Evolutionary conservation across 2,797 vertebrate species (phyloP).

Genomic region (Ptychadena robeensis): DNA sequence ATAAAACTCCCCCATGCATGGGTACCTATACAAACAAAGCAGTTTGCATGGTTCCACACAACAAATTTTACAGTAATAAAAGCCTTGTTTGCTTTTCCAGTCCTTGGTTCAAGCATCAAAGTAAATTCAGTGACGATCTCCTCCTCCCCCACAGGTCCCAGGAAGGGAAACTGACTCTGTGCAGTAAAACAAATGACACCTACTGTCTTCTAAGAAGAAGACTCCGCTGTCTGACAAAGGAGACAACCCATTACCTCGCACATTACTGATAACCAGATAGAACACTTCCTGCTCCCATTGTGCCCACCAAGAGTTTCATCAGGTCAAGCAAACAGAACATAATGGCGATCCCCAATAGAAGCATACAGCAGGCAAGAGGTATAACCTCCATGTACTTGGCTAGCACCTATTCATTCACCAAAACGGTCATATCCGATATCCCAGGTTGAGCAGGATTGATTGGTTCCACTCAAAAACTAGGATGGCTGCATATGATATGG

Average conservation of each 20-base stretch:
- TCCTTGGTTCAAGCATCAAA: not conserved
- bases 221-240: not conserved
- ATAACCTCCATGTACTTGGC: not conserved
- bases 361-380: not conserved
- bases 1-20: no score
- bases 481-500: no score
- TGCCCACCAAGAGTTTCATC: not conserved
- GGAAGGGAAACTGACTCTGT: not conserved
- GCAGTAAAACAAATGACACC: slow-evolving; percentile 11
- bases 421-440: no score
- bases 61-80: not conserved
- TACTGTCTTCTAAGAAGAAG: not conserved
- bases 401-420: no score
- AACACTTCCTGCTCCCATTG: slow-evolving; percentile 2
- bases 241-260: not conserved
- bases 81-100: not conserved
- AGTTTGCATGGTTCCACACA: not conserved
- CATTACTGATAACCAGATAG: slow-evolving; percentile 2
- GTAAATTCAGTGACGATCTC: not conserved
- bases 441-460: no score
- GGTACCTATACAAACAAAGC: not conserved
- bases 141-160: slow-evolving; percentile 3
- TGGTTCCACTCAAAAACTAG: no score
- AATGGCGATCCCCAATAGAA: not conserved
- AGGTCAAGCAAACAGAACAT: not conserved